A percentile compares a stretch with the other conserved stretches of the same genome.
Evolutionary conservation across 2,113 vertebrate species (phyloP).

Genomic region (Pygoscelis antarcticus): DNA sequence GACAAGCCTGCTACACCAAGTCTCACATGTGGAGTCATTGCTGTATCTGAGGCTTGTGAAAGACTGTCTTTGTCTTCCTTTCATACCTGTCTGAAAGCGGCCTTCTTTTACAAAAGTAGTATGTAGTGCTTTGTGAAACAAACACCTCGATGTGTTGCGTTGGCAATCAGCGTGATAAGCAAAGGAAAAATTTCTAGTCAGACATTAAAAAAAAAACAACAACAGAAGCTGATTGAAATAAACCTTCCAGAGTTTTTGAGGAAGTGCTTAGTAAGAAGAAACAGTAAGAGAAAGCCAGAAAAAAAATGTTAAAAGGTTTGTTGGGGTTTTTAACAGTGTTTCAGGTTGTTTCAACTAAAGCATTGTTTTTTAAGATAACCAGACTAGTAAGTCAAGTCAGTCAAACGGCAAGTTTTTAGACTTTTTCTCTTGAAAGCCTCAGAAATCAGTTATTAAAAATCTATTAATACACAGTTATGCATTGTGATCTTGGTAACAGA

Average conservation of each 20-base stretch:
- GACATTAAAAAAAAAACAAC: neutral
- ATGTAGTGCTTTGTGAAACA: neutral
- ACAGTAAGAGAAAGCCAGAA: neutral
- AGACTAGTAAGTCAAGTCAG: neutral
- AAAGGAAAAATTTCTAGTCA: neutral
- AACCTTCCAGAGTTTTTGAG: neutral
- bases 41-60: neutral
- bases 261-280: neutral
- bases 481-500: neutral
- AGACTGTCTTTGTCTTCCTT: neutral
- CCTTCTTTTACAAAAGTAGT: neutral
- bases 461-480: neutral
- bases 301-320: neutral
- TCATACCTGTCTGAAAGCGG: neutral
- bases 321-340: neutral
- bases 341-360: neutral
- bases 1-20: neutral
- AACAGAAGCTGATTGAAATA: neutral
- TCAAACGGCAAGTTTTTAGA: neutral
- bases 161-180: neutral
- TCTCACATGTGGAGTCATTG: rapidly evolving
- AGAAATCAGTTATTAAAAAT: neutral
- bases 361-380: neutral
- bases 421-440: neutral
- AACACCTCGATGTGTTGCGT: neutral